phyloP scores from a whole-genome alignment of 2,888 invertebrate species.

The Amphipyra berbera region DNA sequence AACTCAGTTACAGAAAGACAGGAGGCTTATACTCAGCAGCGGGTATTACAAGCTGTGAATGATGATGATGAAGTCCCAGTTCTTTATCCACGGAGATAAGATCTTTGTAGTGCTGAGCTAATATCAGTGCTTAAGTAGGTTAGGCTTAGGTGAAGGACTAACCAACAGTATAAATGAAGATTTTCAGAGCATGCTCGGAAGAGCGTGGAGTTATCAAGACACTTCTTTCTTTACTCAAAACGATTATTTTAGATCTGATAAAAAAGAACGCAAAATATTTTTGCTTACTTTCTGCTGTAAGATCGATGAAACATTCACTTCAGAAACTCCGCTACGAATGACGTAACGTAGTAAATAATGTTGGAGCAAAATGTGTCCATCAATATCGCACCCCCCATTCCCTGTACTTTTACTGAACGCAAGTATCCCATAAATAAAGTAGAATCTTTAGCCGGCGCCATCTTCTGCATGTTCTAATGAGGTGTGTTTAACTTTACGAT shows the following conservation, averaged over 20 bases:
- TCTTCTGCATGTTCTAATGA: conserved; percentile 73
- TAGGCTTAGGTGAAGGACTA: no score
- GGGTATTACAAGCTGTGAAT: no score
- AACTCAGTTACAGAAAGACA: no score
- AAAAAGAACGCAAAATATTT: no score
- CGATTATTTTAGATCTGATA: no score
- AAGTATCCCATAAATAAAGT: conserved; percentile 59
- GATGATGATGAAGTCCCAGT: neutral
- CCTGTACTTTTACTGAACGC: conserved; percentile 32
- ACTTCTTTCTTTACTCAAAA: no score
- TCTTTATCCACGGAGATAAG: neutral
- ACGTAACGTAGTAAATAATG: conserved; percentile 54
- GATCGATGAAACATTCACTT: conserved; percentile 24
- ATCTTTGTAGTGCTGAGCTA: neutral
- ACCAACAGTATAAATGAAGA: no score
- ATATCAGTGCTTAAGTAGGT: neutral
- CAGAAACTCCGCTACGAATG: conserved; percentile 38
- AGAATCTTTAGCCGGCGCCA: conserved; percentile 68
- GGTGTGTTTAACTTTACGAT: conserved; percentile 74
- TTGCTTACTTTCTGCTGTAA: neutral
- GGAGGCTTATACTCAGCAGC: no score
- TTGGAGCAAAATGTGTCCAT: conserved; percentile 44
- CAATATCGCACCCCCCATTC: conserved; percentile 40
- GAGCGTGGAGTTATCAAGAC: no score
- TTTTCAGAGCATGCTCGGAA: no score